Conservation (phyloP, 2,888 invertebrate species). For the Liodrosophila aerea region DNA sequence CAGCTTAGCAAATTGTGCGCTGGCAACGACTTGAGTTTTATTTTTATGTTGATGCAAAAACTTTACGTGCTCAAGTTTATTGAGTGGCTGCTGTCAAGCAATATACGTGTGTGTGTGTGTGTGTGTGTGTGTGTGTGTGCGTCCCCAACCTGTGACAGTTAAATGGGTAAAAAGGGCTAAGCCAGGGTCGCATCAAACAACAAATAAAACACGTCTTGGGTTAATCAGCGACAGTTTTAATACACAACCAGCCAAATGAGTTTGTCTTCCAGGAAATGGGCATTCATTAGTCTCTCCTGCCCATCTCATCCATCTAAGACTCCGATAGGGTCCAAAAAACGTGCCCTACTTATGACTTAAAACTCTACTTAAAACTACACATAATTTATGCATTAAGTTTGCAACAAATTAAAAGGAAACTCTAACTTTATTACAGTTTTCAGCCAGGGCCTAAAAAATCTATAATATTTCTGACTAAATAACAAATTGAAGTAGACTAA, state of each 20-base stretch:
- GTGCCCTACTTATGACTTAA: not conserved
- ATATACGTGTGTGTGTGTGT: slow-evolving; percentile 5
- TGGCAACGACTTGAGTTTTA: slow-evolving; percentile 63
- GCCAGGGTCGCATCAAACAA: slow-evolving; percentile 21
- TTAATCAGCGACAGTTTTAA: slow-evolving; percentile 39
- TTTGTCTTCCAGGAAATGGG: slow-evolving; percentile 17
- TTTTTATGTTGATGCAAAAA: slow-evolving; percentile 68
- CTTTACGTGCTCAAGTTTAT: slow-evolving; percentile 65
- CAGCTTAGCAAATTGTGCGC: slow-evolving; percentile 63
- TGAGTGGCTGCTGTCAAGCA: slow-evolving; percentile 51
- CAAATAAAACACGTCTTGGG: slow-evolving; percentile 25
- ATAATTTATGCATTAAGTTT: not conserved
- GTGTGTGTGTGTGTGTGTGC: slow-evolving; percentile 9
- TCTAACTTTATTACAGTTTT: too few species aligned
- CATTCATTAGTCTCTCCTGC: slow-evolving; percentile 7
- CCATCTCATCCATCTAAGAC: too few species aligned
- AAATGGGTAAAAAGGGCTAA: slow-evolving; percentile 40
- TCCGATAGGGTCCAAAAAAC: not conserved
- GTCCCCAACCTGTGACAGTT: slow-evolving; percentile 26
- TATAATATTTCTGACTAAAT: too few species aligned
- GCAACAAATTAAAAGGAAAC: too few species aligned
- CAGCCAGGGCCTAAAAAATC: too few species aligned
- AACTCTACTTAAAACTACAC: not conserved
- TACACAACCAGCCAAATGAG: slow-evolving; percentile 15
- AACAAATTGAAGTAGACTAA: too few species aligned